Evolutionary conservation across 2,797 vertebrate genomes (phyloP).

Genomic region (Thamnophis elegans): DNA sequence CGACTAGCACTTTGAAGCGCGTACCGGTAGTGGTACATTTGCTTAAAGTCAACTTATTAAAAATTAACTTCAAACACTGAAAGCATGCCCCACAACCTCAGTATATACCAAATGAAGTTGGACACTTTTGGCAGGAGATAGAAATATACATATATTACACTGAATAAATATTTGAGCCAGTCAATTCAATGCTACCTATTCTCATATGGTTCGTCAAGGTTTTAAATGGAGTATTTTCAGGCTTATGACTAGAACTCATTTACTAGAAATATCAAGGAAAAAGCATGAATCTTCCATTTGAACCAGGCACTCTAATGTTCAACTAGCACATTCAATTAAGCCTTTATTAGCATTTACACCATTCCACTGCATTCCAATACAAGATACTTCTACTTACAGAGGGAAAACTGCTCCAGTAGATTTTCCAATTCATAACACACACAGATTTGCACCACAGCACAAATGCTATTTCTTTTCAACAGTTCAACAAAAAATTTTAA

Average conservation of each 20-base stretch:
- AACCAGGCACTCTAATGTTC: not conserved
- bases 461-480: not conserved
- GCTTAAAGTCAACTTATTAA: not conserved
- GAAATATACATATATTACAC: not conserved
- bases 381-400: not conserved
- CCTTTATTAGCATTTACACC: not conserved
- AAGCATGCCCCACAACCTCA: not conserved
- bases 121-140: not conserved
- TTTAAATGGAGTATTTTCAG: not conserved
- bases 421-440: not conserved
- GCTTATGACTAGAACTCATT: no score
- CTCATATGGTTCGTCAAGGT: not conserved
- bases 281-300: not conserved
- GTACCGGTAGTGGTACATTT: not conserved
- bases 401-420: not conserved
- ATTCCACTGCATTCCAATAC: not conserved
- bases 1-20: no score
- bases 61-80: not conserved
- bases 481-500: not conserved
- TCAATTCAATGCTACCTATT: not conserved
- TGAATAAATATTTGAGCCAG: not conserved
- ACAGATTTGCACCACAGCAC: not conserved
- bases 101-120: not conserved
- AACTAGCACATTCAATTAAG: not conserved
- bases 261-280: not conserved